Percentiles rank a stretch among this genome's conserved stretches.
Conservation (phyloP, 2,888 invertebrate species). For the Ophraella communa region DNA sequence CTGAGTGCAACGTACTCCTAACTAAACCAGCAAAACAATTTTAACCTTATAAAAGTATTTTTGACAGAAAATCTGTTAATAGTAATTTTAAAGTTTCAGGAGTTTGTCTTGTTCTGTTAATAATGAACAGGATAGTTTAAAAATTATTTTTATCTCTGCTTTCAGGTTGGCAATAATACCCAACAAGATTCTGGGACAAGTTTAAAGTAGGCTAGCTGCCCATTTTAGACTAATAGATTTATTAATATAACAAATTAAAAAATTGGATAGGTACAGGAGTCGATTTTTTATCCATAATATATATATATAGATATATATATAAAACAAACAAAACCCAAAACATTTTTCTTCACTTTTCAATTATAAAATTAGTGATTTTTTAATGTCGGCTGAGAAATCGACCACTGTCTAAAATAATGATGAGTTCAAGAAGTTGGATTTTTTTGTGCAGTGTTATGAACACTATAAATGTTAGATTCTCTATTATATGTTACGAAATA, state of each 20-base stretch:
- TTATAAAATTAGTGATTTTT: constrained; percentile 36
- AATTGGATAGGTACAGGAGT: constrained; percentile 52
- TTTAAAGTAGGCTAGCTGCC: constrained; percentile 56
- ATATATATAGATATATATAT: too few species aligned
- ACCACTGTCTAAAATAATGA: constrained; percentile 43
- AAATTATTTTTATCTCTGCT: constrained; percentile 28
- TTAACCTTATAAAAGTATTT: too few species aligned
- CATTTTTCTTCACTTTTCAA: constrained; percentile 29
- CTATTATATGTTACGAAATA: constrained; percentile 56
- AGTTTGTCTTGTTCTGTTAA: too few species aligned
- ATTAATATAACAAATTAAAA: constrained; percentile 58
- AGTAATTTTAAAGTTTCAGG: too few species aligned
- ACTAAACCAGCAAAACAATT: too few species aligned
- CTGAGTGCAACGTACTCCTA: too few species aligned
- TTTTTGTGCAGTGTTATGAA: constrained; percentile 54
- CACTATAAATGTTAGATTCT: constrained; percentile 59
- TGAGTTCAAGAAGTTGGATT: constrained; percentile 55
- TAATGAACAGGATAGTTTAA: not conserved
- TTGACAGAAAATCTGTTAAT: too few species aligned
- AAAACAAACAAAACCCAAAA: constrained; percentile 2
- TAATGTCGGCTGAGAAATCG: constrained; percentile 38
- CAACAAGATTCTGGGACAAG: constrained; percentile 57
- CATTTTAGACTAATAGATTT: constrained; percentile 57
- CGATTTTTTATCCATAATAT: constrained; percentile 36
- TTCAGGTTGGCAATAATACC: constrained; percentile 56